Conservation (phyloP, 1,140 invertebrate species). For the Cotesia vestalis region DNA sequence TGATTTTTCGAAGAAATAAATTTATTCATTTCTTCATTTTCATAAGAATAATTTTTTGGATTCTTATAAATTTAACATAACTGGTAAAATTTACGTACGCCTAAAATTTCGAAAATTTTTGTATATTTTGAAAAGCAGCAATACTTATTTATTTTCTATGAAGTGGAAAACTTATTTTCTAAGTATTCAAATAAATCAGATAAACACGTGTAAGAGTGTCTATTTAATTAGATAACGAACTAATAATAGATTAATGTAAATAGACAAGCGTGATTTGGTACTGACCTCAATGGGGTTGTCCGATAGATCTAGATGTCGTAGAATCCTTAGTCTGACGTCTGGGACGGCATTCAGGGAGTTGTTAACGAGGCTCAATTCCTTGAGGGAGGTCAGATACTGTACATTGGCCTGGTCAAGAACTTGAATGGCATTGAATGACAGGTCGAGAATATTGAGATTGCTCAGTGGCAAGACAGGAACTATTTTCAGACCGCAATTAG, state of each 20-base stretch:
- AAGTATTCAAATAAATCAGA: too few relatives aligned
- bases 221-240: too few relatives aligned
- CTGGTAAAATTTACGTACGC: too few relatives aligned
- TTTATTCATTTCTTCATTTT: too few relatives aligned
- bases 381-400: conserved; percentile 71
- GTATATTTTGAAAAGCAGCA: too few relatives aligned
- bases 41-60: too few relatives aligned
- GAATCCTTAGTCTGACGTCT: conserved; percentile 67
- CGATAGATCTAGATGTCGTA: conserved; percentile 73
- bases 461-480: conserved; percentile 77
- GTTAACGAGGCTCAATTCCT: conserved; percentile 73
- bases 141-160: too few relatives aligned
- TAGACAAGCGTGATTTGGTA: conserved; percentile 22
- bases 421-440: conserved; percentile 78
- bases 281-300: conserved; percentile 72
- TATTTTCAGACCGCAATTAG: conserved; percentile 76
- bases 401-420: conserved; percentile 71
- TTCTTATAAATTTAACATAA: too few relatives aligned
- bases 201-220: too few relatives aligned
- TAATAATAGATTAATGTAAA: not conserved
- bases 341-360: conserved; percentile 75
- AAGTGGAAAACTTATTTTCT: too few relatives aligned
- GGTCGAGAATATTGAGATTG: conserved; percentile 77
- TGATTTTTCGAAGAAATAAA: too few relatives aligned
- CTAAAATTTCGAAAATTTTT: too few relatives aligned